Evolutionary conservation across 1,140 invertebrate genomes (phyloP), one percentile per base, ranked within the genome.

Genomic region (Grapholita molesta): DNA sequence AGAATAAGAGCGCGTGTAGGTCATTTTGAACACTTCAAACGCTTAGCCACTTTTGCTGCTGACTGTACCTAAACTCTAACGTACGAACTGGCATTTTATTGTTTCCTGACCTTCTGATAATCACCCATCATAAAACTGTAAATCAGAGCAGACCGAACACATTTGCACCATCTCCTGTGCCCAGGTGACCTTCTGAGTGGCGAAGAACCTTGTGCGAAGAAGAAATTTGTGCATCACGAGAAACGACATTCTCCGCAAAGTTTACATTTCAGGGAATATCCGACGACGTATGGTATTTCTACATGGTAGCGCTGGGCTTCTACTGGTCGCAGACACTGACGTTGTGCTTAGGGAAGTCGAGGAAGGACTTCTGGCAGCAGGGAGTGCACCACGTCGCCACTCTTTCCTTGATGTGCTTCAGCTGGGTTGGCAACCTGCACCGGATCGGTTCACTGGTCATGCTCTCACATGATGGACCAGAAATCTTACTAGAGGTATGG

Each of bases 341-440:
- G 15, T 97, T 99, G 86, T 99, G 98, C 91, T 96, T 96, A 83
- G 98, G 99, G 90, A 95, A 97, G 33, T 97, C 96, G 78, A 94
- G 96, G 61, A 97, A 98, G 93, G 99, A 99, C 92, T 99, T 99
- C 90, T 97, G 97, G 96, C 97, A 99, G 93, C 99, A 99, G 98
- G 98, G 99, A 84, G 93, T 99, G 57, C 99, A 99, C 92, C 98
- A 99, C 85, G 95, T 98, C 81, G 96, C 97, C 2, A 99, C 98
- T 1, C 96, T 99, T 74, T 81, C 95, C 28, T 93, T 99, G 32
- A 95, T 99, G 92, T 95, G 94, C 53, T 96, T 99, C 82, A 99
- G 97, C 25, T 99, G 98, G 97, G 94, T 98, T 1, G 97, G 97
- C 84, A 99, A 99, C 93, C 93, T 99, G 73, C 95, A 97, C 70